Percentiles rank a stretch among this genome's conserved stretches.
These are phyloP conservation scores for Medauroidea extradentata DNA, from an alignment of 1,140 invertebrate species.

Conservation along the genomic window DNA sequence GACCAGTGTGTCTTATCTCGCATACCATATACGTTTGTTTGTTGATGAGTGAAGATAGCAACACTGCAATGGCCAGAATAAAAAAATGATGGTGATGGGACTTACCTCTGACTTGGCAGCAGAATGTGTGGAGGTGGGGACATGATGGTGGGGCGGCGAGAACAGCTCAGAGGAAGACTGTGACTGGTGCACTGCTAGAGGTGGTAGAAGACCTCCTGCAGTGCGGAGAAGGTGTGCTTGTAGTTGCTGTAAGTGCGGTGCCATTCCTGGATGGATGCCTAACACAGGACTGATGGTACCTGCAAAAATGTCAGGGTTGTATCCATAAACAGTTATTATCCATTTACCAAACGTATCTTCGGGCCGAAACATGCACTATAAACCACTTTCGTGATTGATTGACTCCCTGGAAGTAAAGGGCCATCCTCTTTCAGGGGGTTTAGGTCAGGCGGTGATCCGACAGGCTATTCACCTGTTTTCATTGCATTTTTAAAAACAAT, in stretches of 20 bases:
- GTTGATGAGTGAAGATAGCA: no score
- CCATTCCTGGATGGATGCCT: constrained; percentile 59
- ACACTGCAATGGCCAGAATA: no score
- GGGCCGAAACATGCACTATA: no score
- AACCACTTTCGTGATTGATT: no score
- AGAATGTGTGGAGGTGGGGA: constrained; percentile 38
- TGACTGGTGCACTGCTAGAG: constrained; percentile 36
- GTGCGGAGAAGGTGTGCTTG: constrained; percentile 67
- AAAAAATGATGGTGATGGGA: no score
- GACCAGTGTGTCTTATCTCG: no score
- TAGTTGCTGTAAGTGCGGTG: constrained; percentile 68
- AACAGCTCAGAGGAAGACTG: constrained; percentile 39
- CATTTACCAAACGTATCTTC: not conserved
- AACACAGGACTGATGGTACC: constrained; percentile 60
- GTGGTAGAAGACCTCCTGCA: constrained; percentile 50
- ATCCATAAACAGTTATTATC: not conserved
- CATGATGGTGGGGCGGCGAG: constrained; percentile 41
- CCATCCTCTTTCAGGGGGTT: no score
- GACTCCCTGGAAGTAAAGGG: no score
- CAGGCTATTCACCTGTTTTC: no score
- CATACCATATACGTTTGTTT: no score
- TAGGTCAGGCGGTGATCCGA: no score
- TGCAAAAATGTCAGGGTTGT: constrained; percentile 24
- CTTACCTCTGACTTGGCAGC: constrained; percentile 47
- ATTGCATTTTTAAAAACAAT: no score